These are phyloP conservation scores for Danaus plexippus DNA, from an alignment of 1,140 invertebrate species.

Conservation along the genomic window DNA sequence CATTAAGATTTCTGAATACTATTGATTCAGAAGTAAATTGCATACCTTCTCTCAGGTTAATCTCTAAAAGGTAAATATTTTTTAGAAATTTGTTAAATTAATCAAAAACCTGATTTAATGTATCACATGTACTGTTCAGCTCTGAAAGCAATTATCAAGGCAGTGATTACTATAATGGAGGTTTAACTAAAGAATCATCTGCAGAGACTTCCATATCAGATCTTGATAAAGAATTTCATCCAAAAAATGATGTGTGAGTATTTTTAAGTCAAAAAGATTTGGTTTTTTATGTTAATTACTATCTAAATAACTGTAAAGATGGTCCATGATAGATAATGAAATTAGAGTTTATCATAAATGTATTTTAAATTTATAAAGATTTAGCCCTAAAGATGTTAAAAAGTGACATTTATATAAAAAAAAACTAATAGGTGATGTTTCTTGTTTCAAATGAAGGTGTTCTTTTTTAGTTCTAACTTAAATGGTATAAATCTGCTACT, in stretches of 20 bases:
- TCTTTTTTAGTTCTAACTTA: conserved; percentile 29
- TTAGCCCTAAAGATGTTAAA: too few species aligned
- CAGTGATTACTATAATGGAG: conserved; percentile 30
- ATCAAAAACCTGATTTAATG: not conserved
- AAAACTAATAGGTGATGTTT: too few species aligned
- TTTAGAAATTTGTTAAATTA: conserved; percentile 1
- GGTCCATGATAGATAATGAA: too few species aligned
- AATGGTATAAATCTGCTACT: conserved; percentile 69
- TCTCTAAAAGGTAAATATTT: conserved; percentile 36
- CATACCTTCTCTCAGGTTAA: conserved; percentile 39
- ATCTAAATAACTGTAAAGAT: too few species aligned
- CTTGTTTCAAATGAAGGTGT: too few species aligned
- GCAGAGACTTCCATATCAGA: conserved; percentile 30
- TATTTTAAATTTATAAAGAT: too few species aligned
- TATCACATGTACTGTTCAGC: conserved; percentile 20
- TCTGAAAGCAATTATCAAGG: conserved; percentile 34
- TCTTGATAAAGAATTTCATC: conserved; percentile 18
- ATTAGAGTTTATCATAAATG: too few species aligned
- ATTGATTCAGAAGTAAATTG: conserved; percentile 49
- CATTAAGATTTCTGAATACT: conserved; percentile 47
- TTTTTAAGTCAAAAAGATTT: not conserved
- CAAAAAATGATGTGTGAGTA: conserved; percentile 23
- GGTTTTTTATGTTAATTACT: too few species aligned
- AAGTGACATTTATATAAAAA: too few species aligned
- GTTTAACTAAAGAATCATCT: conserved; percentile 24